Conservation (phyloP, 1,140 invertebrate species). For the Cheumatopsyche charites region DNA sequence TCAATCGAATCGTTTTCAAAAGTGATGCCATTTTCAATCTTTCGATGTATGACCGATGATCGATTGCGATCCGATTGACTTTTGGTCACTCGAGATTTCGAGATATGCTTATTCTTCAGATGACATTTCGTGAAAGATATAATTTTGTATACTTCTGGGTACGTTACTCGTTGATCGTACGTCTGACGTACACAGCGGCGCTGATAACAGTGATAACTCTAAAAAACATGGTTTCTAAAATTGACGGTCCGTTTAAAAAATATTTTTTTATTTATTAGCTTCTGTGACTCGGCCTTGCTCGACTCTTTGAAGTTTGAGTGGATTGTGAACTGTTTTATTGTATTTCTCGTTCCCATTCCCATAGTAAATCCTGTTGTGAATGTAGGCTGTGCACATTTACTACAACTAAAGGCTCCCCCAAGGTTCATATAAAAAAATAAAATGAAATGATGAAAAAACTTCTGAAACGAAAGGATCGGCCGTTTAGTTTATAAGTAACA, state of each 20-base stretch:
- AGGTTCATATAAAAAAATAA: no score
- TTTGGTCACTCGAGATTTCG: background rate
- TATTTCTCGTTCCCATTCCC: no score
- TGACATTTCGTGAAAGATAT: background rate
- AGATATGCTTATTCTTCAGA: background rate
- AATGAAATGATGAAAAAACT: no score
- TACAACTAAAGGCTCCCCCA: no score
- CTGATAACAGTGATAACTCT: conserved; percentile 21
- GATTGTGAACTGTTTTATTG: no score
- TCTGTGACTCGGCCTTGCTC: no score
- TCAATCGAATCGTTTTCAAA: background rate
- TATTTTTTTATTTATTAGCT: background rate
- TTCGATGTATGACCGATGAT: background rate
- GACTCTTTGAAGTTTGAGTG: no score
- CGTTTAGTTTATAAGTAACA: no score
- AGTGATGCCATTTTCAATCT: conserved; percentile 8
- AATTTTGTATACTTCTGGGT: background rate
- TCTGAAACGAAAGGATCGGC: no score
- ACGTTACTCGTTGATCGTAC: conserved; percentile 1
- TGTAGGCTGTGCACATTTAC: no score
- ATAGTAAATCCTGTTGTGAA: no score
- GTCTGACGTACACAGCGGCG: conserved; percentile 1
- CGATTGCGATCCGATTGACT: background rate
- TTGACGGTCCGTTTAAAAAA: background rate
- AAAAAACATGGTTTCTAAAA: background rate